These are phyloP conservation scores for Brachypteracias leptosomus DNA, from an alignment of 2,113 vertebrate species.

Conservation along the genomic window DNA sequence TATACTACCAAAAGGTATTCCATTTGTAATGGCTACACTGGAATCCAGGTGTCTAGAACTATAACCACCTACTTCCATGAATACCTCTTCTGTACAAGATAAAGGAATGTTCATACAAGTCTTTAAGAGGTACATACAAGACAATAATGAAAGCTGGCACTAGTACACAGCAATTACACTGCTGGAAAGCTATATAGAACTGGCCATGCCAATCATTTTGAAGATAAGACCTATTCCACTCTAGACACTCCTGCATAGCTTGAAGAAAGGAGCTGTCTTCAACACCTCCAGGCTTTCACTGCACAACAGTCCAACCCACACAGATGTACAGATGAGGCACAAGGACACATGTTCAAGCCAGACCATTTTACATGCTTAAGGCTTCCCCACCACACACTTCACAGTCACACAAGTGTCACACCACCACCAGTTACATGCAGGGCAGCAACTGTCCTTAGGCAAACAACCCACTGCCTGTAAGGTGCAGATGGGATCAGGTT, in stretches of 20 bases:
- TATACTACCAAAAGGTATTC: background rate
- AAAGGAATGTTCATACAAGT: background rate
- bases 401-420: rapidly evolving
- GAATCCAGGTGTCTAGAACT: background rate
- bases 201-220: rapidly evolving
- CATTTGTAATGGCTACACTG: background rate
- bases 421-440: background rate
- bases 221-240: background rate
- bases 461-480: background rate
- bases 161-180: rapidly evolving
- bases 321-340: no score
- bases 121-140: background rate
- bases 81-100: background rate
- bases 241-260: background rate
- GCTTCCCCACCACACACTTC: background rate
- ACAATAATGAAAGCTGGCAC: background rate
- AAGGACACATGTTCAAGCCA: no score
- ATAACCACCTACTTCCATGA: background rate
- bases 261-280: no score
- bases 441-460: rapidly evolving
- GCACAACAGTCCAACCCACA: background rate
- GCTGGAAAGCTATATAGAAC: background rate
- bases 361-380: rapidly evolving
- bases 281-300: rapidly evolving
- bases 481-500: rapidly evolving